These are phyloP conservation scores for Aphaenogaster floridana DNA, from an alignment of 1,140 invertebrate genomes.

Conservation along the genomic window DNA sequence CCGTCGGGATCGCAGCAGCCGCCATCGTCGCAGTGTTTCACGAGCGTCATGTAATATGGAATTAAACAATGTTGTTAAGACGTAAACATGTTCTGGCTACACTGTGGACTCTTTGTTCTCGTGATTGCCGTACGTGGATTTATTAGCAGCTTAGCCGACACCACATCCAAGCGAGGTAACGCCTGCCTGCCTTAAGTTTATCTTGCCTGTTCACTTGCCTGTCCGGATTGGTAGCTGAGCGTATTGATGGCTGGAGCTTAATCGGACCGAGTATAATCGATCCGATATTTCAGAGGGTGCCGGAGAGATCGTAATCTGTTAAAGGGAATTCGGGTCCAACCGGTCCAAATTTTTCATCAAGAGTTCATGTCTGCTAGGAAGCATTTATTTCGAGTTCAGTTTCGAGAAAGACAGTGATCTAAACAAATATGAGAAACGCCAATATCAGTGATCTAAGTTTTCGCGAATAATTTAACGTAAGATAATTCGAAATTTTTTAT, in stretches of 20 bases:
- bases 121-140: slow-evolving; percentile 86
- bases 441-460: too few relatives aligned
- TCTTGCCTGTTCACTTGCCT: neutral
- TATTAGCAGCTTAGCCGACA: slow-evolving; percentile 84
- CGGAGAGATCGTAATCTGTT: neutral
- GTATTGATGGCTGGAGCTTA: slow-evolving; percentile 17
- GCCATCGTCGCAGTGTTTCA: slow-evolving; percentile 81
- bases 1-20: slow-evolving; percentile 61
- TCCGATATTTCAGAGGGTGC: neutral
- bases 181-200: slow-evolving; percentile 48
- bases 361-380: neutral
- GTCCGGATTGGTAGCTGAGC: slow-evolving; percentile 10
- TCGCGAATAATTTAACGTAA: slow-evolving; percentile 7
- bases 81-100: slow-evolving; percentile 87
- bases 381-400: slow-evolving; percentile 1
- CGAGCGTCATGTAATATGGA: slow-evolving; percentile 86
- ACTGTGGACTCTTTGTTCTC: slow-evolving; percentile 87
- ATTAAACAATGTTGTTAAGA: slow-evolving; percentile 87
- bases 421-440: neutral
- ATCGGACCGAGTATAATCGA: slow-evolving; percentile 13
- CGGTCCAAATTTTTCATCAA: neutral
- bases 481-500: slow-evolving; percentile 22
- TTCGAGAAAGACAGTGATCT: slow-evolving; percentile 1
- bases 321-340: neutral
- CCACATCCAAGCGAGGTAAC: slow-evolving; percentile 86